phyloP scores from a whole-genome alignment of 2,888 invertebrate species.

The Rhorus exstirpatorius region DNA sequence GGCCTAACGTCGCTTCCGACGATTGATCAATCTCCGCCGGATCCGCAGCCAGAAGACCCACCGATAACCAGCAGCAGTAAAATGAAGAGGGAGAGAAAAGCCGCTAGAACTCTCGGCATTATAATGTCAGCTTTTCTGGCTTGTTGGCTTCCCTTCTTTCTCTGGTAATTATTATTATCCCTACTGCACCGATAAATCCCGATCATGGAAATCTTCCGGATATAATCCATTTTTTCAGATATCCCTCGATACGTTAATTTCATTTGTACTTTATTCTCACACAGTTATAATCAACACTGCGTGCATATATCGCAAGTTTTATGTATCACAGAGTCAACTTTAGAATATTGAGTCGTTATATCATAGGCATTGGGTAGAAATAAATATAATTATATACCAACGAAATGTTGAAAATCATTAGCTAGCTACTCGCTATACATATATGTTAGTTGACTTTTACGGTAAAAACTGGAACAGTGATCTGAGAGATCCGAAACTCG shows the following conservation, averaged over 20 bases:
- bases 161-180: constrained; percentile 89
- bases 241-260: not conserved
- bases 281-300: too few relatives aligned
- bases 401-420: too few relatives aligned
- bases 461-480: too few relatives aligned
- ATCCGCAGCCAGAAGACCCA: constrained; percentile 86
- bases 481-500: too few relatives aligned
- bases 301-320: too few relatives aligned
- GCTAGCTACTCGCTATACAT: too few relatives aligned
- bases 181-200: constrained; percentile 13
- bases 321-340: too few relatives aligned
- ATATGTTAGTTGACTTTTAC: too few relatives aligned
- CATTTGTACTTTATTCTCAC: not conserved
- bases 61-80: constrained; percentile 92
- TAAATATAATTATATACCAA: too few relatives aligned
- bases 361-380: too few relatives aligned
- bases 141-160: constrained; percentile 98
- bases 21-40: constrained; percentile 83
- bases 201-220: not conserved
- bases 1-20: constrained; percentile 87
- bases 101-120: constrained; percentile 97
- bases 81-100: constrained; percentile 95
- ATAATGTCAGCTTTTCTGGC: constrained; percentile 98
- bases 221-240: not conserved
- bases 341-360: too few relatives aligned